Base-by-base conservation (phyloP, 2,797 vertebrate species). In the Danio albolineatus region DNA sequence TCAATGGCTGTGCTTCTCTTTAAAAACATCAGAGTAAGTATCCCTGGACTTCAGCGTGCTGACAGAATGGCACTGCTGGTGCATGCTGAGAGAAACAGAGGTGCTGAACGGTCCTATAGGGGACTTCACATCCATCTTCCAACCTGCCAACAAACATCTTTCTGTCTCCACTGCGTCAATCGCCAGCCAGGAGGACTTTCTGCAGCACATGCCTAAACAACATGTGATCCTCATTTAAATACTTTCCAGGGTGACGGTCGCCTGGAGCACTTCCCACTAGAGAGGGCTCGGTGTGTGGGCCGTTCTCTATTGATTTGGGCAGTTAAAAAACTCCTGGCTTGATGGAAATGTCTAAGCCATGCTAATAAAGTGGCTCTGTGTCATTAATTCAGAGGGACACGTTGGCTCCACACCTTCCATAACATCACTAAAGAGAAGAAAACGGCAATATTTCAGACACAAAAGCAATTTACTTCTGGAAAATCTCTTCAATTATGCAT, bases 151-250 rank as follows among this genome's bases (percentile, higher is more conserved):
- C 87, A 89, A 88, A 56, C 77, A 60, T 60, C 74, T 79, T 62
- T 85, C 85, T 86, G 87, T 90, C 75, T 83, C 13, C 38, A 60
- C 28, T 49, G 77, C 66, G 75, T 80, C 85, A 80, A 80, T 82
- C 75, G 61, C 81, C 77, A 83, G 66, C 75, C 78, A 67, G 80
- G 70, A 78, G 41, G 41, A 79, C 77, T 41, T 79, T 60, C 82
- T 36, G 36, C 62, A 57, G 70, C 64, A 39, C 81, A 77, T 77
- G 79, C 82, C 76, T 77, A 73, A 87, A 84, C 82, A 89, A 88
- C 89, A 91, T 86, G 87, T 90, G 89, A 90, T 86, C 83, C 1
- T 72, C 79, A 86, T 87, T 87, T 87, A 85, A 86, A 88, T 86
- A 84, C 62, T 90, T 89, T 89, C 85, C 86, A 85, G 82, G 36